Percentiles rank a stretch among this genome's conserved stretches.
phyloP scores from a whole-genome alignment of 92 coral and sea anemone species.

The Paragorgia papillata region DNA sequence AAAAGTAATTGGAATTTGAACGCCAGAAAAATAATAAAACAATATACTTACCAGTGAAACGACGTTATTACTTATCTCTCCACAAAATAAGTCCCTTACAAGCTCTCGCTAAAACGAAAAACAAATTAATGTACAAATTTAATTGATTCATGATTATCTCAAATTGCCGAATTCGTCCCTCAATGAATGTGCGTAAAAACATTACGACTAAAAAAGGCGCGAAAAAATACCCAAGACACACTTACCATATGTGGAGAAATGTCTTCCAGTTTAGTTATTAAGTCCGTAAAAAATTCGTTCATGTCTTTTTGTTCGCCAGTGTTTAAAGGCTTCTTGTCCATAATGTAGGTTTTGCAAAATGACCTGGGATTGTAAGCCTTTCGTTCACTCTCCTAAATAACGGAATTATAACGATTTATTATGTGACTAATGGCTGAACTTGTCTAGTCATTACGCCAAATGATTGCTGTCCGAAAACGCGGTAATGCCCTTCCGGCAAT shows the following conservation, averaged over 20 bases:
- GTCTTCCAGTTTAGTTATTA: slow-evolving; percentile 95
- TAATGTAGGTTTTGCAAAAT: slow-evolving; percentile 93
- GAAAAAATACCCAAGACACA: too few species aligned
- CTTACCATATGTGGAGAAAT: slow-evolving; percentile 96
- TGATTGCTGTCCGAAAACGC: too few species aligned
- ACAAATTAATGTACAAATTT: too few species aligned
- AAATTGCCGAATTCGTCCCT: too few species aligned
- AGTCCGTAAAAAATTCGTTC: slow-evolving; percentile 98
- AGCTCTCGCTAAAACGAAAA: slow-evolving; percentile 66
- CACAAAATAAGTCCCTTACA: slow-evolving; percentile 93
- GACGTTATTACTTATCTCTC: slow-evolving; percentile 96
- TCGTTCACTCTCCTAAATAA: slow-evolving; percentile 83
- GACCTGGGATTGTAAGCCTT: slow-evolving; percentile 98
- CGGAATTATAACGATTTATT: not conserved
- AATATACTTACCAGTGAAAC: slow-evolving; percentile 84
- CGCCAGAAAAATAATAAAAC: not conserved
- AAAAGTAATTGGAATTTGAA: too few species aligned
- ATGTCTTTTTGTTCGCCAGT: slow-evolving; percentile 99
- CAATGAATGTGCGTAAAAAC: too few species aligned
- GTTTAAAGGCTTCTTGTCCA: slow-evolving; percentile 97
- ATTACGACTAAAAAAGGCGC: too few species aligned
- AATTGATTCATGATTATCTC: too few species aligned
- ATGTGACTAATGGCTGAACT: too few species aligned
- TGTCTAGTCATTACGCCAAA: too few species aligned
- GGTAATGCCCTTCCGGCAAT: too few species aligned